Conservation (phyloP, 1,140 invertebrate genomes). For the Dreissena rostriformis region DNA sequence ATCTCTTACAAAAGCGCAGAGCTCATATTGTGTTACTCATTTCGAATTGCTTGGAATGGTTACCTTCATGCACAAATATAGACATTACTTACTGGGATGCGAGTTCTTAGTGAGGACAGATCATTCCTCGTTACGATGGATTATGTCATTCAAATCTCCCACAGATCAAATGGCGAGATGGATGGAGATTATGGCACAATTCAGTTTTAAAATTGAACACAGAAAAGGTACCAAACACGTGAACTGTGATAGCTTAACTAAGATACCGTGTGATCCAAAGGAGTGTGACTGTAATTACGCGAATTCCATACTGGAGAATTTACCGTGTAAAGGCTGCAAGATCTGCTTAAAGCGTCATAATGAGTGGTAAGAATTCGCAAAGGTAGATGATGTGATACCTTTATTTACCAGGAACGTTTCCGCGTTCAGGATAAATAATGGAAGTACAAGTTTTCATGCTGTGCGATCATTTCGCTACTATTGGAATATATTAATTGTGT, state of each 20-base stretch:
- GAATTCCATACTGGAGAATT: neutral
- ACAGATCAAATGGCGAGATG: too few species aligned
- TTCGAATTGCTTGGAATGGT: too few species aligned
- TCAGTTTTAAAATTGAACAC: slow-evolving; percentile 51
- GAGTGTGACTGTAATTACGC: slow-evolving; percentile 6
- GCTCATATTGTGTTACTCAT: slow-evolving; percentile 1
- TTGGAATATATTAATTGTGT: neutral
- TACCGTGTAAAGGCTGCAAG: slow-evolving; percentile 34
- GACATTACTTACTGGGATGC: slow-evolving; percentile 58
- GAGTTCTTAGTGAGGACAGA: too few species aligned
- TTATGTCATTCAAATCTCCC: too few species aligned
- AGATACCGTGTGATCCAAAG: slow-evolving; percentile 27
- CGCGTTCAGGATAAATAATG: neutral
- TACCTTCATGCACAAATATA: slow-evolving; percentile 45
- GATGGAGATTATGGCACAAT: too few species aligned
- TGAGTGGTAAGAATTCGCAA: slow-evolving; percentile 22
- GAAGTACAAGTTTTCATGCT: neutral
- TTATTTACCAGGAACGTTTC: slow-evolving; percentile 32
- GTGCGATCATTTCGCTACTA: neutral
- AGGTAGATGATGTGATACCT: slow-evolving; percentile 24
- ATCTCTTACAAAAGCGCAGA: neutral
- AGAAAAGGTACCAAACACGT: slow-evolving; percentile 44
- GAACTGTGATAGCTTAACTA: slow-evolving; percentile 54
- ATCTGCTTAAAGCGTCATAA: slow-evolving; percentile 15
- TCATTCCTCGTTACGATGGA: too few species aligned